Evolutionary conservation across 2,113 vertebrate genomes (phyloP), one percentile per base, ranked within the genome.

Genomic region (Lota lota): DNA sequence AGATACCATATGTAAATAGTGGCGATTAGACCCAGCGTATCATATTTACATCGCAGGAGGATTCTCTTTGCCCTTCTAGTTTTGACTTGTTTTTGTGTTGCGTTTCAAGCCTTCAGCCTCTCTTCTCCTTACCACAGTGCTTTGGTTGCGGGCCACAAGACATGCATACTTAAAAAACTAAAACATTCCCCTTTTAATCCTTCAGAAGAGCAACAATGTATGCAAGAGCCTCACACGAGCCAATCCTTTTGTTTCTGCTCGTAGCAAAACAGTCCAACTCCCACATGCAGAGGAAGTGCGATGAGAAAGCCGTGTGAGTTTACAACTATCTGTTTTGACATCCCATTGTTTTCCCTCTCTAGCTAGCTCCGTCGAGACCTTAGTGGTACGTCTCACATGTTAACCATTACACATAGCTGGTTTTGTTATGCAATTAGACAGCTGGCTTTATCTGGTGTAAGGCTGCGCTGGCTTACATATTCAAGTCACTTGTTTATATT

Each of bases 381-480:
- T 85, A 47, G 85, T 68, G 83, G 81, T 80, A 75, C 87, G 78
- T 88, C 83, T 81, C 82, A 86, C 83, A 89, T 88, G 84, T 87
- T 91, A 87, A 86, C 86, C 84, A 78, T 82, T 79, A 76, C 76
- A 74, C 75, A 90, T 91, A 89, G 91, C 61, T 18, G 21, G 60
- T 61, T 61, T 61, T 61, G 60, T 61, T 63, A n/a, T 63, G 61
- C 24, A 89, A 93, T 93, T 92, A 93, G 86, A 89, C 76, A 89
- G 88, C 76, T 89, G 86, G 89, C 40, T 94, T 88, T 94, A 92
- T 93, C 87, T 92, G 83, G 86, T 94, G 90, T 93, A 91, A 94
- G 90, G 91, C 91, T 91, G 89, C 79, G 91, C 91, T 90, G 92
- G 93, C 83, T 88, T 79, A 74, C 81, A 67, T 69, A 79, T 77